Evolutionary conservation across 2,113 vertebrate species (phyloP), one percentile per base, ranked within the genome.

Genomic region (Stegostoma tigrinum): DNA sequence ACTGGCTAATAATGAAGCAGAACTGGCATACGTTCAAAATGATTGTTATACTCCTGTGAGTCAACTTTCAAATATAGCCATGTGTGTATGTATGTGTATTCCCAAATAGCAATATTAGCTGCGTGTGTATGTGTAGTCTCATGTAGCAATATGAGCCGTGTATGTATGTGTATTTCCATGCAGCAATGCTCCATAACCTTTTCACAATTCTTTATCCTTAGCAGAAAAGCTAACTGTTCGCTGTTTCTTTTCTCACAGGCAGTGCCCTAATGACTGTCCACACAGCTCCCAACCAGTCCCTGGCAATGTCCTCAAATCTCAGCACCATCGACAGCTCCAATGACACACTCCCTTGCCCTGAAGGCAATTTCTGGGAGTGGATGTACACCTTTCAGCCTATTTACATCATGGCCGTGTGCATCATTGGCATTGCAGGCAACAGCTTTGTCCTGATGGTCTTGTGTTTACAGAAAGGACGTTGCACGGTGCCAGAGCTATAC

Each of bases 401-500:
- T 24, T 99, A 98, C 96, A 98, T 99, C 96, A 97, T 98, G 97
- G 10, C 98, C 96, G 97, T 99, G 96, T 98, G 98, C 30, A 85
- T 97, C 66, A 96, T 99, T 87, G 98, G 98, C 21, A 95, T 97
- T 0, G 17, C 98, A 0, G 98, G 99, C 52, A 99, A 99, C 80
- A 30, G 97, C 21, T 99, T 99, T 27, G 98, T 99, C 90, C 98
- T 99, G 96, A 96, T 97, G 0, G 96, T 99, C 30, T 98, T 99
- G 96, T 97, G 97, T 96, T 97, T 99, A 66, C 98, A 99, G 96
- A 99, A 98, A 96, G 98, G 97, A 96, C 96, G 96, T 6, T 99
- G 98, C 97, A 99, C 99, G 0, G 98, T 99, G 96, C 98, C 99
- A 0, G 99, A 99, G 97, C 98, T 99, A 97, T 99, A 99, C 96